Evolutionary conservation across 2,113 vertebrate genomes (phyloP), one percentile per base, ranked within the genome.

Genomic region (Phasianus colchicus): DNA sequence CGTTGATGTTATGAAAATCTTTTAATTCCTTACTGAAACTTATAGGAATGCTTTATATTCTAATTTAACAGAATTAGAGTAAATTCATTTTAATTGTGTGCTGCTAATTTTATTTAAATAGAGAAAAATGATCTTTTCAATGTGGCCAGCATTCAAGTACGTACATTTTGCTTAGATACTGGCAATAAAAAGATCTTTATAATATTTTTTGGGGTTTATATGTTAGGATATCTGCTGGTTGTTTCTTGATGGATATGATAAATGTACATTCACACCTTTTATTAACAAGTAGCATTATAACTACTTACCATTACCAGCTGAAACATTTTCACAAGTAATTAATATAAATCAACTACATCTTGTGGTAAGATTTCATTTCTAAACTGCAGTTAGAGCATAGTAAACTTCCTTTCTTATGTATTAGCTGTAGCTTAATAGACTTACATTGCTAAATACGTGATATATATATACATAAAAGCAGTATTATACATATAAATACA

Each of bases 61-160:
- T 52, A 75, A 30, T 71, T 88, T 78, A 60, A 60, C 45, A 90
- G 43, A 93, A n/a, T 36, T 36, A 24, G n/a, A 79, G 43, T 80
- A 74, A 88, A 64, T 85, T 90, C 30, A 32, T 36, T 83, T 90
- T 86, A 86, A 75, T 88, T 27, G 47, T 50, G 45, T 29, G 50
- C 81, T 93, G 38, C 8, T n/a, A 36, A 45, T 85, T 94, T 91
- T 83, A 72, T 89, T 93, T 78, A 71, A 89, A 71, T 48, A 78
- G 14, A 80, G 10, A 78, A 76, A 91, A 82, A 6, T 42, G 13
- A 34, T 88, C 65, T 88, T 91, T 69, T 79, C 36, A 45, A 43
- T 78, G 40, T 83, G 50, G 67, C 64, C 45, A 88, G 20, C 36
- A 74, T 88, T 86, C 34, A 52, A 83, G 85, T 63, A 66, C 27